Conservation (phyloP, 92 coral and sea anemone genomes). For the Hydrozoanthus gracilis region DNA sequence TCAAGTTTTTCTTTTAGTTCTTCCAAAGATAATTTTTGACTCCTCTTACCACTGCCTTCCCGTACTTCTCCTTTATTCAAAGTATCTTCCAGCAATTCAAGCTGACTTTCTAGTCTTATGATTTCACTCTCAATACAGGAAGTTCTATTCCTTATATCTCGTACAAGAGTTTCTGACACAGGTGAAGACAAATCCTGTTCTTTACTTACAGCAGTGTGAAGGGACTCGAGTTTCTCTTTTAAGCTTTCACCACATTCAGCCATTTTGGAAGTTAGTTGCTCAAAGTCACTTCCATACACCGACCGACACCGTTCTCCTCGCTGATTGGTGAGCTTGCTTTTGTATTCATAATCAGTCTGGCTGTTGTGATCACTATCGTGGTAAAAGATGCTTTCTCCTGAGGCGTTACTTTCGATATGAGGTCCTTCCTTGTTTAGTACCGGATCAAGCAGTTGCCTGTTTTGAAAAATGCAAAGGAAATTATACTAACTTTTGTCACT, state of each 20-base stretch:
- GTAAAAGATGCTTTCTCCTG: background rate
- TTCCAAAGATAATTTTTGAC: conserved; percentile 50
- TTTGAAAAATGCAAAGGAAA: conserved; percentile 3
- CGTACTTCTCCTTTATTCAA: conserved; percentile 63
- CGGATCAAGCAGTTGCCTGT: conserved; percentile 4
- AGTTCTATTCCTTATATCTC: conserved; percentile 72
- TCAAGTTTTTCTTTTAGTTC: conserved; percentile 61
- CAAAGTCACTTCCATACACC: conserved; percentile 8
- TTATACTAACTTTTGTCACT: background rate
- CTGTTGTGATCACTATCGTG: background rate
- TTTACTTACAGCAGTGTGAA: conserved; percentile 53
- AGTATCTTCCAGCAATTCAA: conserved; percentile 72
- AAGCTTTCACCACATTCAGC: conserved; percentile 48
- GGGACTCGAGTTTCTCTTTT: conserved; percentile 52
- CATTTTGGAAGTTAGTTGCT: conserved; percentile 52
- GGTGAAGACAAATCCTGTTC: conserved; percentile 46
- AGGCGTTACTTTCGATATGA: background rate
- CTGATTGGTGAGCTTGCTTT: background rate
- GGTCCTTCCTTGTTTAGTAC: background rate
- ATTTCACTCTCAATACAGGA: conserved; percentile 77
- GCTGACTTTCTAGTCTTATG: conserved; percentile 73
- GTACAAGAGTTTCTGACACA: conserved; percentile 57
- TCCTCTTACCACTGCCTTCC: conserved; percentile 48
- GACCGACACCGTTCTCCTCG: background rate
- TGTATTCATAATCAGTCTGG: too few relatives aligned